Base-by-base conservation (phyloP, 2,888 invertebrate species). In the Agrotis clavis region DNA sequence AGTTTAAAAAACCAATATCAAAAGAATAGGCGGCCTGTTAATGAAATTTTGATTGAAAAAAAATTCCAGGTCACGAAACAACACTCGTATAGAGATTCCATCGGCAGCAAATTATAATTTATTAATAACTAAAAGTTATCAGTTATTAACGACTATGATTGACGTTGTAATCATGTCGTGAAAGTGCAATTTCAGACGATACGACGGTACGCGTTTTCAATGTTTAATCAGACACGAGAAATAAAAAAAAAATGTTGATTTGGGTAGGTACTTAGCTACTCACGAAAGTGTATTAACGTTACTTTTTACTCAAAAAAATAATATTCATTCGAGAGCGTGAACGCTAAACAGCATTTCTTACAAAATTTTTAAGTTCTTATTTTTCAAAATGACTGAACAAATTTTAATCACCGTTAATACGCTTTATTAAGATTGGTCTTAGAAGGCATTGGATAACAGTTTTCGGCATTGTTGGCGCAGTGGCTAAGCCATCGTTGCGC, bases 131-230 rank as follows among this genome's bases (percentile, higher is more conserved):
- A 64, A 61, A 65, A 47, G 13, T 53, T 61, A 66, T 77, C n/a
- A 53, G 54, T 69, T 72, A 74, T 71, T 78, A 65, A 47, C 51
- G 57, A 35, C 21, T 50, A n/a, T 74, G 72, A 77, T 70, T 73
- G 73, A 76, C 77, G 72, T 59, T 67, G 41, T 70, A 74, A 83
- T 85, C 67, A 72, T 35, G 66, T 68, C 64, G 79, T 79, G 79
- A 84, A 84, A 84, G 84, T 84, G 72, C 6, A 51, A 78, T 77
- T 77, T 63, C 47, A 14, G 35, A 19, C 25, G 59, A 59, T 51
- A 59, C 18, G 7, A 59, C 18, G 7, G 14, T 25, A 14, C 19
- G 14, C 47, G 66, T 66, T 59, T 66, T 25, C 73, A 73, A 59
- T 67, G 73, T 51, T 57, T 14, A 21, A 51, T 65, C 45, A 59